Conservation (phyloP, 2,888 invertebrate genomes). For the Lobophora halterata region DNA sequence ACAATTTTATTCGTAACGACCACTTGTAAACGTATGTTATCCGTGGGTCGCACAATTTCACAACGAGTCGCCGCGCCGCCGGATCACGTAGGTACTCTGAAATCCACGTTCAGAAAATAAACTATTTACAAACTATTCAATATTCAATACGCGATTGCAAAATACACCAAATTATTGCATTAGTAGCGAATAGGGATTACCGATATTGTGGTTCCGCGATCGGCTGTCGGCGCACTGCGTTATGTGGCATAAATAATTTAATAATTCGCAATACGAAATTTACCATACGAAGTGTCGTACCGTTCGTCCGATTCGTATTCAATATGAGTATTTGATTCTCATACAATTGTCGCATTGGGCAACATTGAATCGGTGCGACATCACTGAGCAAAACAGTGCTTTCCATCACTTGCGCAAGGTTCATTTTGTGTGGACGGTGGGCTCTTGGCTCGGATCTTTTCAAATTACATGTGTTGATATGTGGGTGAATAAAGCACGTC, state of each 20-base stretch:
- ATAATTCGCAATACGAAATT: conserved; percentile 81
- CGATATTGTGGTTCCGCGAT: conserved; percentile 79
- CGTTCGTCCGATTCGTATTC: conserved; percentile 78
- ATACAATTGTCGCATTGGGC: conserved; percentile 77
- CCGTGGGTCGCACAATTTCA: conserved; percentile 70
- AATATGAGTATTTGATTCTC: conserved; percentile 80
- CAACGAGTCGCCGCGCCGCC: conserved; percentile 63
- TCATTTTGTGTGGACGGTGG: conserved; percentile 41
- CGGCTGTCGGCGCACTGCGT: conserved; percentile 67
- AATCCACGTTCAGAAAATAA: conserved; percentile 77
- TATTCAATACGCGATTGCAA: conserved; percentile 80
- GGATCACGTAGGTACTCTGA: conserved; percentile 75
- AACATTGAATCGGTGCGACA: conserved; percentile 57
- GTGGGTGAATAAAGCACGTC: conserved; percentile 81
- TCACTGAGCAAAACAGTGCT: conserved; percentile 56
- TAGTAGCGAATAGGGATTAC: conserved; percentile 79
- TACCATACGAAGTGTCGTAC: conserved; percentile 78
- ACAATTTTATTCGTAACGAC: conserved; percentile 65
- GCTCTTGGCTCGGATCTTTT: conserved; percentile 66
- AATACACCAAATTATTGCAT: conserved; percentile 81
- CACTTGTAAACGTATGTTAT: conserved; percentile 72
- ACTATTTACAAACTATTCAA: conserved; percentile 79
- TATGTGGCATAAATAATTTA: conserved; percentile 81
- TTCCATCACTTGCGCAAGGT: conserved; percentile 58
- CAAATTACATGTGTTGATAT: conserved; percentile 74